phyloP scores from a whole-genome alignment of 53 echinoderm and acorn worm species.

The Zoroaster sp. region DNA sequence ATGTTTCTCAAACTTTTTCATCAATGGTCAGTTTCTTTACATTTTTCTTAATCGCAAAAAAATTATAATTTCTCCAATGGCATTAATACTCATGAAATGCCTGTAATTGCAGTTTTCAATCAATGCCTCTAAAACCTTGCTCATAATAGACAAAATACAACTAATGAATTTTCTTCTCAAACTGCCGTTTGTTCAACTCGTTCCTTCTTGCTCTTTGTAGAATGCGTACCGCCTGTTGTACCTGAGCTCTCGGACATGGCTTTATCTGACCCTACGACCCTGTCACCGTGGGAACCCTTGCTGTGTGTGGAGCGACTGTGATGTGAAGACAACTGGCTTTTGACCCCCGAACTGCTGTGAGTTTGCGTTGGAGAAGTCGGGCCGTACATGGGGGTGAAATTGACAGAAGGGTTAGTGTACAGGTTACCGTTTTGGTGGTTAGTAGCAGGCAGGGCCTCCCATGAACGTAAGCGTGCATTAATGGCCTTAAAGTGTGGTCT shows the following conservation, averaged over 20 bases:
- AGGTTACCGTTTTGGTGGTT: constrained; percentile 80
- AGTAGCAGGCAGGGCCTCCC: constrained; percentile 80
- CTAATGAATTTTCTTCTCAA: constrained; percentile 37
- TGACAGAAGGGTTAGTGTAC: constrained; percentile 73
- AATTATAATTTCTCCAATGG: no score
- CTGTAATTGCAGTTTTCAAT: no score
- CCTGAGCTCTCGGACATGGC: constrained; percentile 84
- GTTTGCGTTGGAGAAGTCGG: constrained; percentile 73
- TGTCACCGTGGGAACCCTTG: constrained; percentile 50
- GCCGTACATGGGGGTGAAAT: constrained; percentile 71
- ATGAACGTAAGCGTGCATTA: constrained; percentile 69
- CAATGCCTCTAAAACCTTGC: no score
- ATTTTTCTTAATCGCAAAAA: no score
- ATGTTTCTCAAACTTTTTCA: no score
- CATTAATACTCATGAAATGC: no score
- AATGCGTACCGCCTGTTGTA: constrained; percentile 68
- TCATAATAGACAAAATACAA: no score
- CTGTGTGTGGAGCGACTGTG: constrained; percentile 63
- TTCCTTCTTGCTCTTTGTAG: constrained; percentile 69
- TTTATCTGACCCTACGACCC: constrained; percentile 49
- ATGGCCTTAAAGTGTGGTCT: constrained; percentile 86
- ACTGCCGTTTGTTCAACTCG: constrained; percentile 73
- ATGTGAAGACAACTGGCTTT: constrained; percentile 63
- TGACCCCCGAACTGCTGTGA: constrained; percentile 74
- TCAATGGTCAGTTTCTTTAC: no score